A percentile compares a stretch with the other conserved stretches of the same genome.
Evolutionary conservation across 92 coral and sea anemone genomes (phyloP).

Genomic region (Blastomussa wellsi): DNA sequence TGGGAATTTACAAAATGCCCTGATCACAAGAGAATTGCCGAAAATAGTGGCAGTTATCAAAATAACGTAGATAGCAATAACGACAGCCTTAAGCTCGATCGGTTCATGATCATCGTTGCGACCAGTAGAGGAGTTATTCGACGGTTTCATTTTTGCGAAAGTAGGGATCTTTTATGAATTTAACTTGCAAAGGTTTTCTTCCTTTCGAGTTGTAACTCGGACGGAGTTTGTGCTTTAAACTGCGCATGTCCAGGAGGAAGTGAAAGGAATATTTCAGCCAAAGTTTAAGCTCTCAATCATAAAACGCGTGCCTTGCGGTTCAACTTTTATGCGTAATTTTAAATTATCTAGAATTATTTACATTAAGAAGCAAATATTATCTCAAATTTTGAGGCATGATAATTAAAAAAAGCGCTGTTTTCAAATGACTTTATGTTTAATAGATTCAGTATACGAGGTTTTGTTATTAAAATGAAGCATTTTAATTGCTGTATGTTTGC

Average conservation of each 20-base stretch:
- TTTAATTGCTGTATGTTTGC: background rate
- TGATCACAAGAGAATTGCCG: slow-evolving; percentile 25
- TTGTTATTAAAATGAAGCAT: background rate
- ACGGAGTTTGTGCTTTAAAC: background rate
- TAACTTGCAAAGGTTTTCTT: no score
- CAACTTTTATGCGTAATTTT: background rate
- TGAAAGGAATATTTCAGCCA: background rate
- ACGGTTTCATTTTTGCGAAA: background rate
- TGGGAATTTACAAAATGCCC: slow-evolving; percentile 19
- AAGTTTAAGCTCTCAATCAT: background rate
- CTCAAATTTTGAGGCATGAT: background rate
- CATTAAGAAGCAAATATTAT: background rate
- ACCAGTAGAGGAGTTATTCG: background rate
- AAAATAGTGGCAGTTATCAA: slow-evolving; percentile 18
- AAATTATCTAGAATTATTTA: background rate
- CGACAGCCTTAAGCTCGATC: background rate
- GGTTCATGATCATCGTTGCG: background rate
- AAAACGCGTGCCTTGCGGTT: background rate
- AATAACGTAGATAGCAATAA: background rate
- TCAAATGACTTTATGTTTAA: no score
- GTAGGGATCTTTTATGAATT: background rate
- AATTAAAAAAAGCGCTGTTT: background rate
- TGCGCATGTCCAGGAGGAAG: background rate
- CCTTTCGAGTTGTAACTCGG: background rate
- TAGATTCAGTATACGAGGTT: background rate